A percentile compares a stretch with the other conserved stretches of the same genome.
Conservation (phyloP, 2,888 invertebrate species). For the Synergus itoensis region DNA sequence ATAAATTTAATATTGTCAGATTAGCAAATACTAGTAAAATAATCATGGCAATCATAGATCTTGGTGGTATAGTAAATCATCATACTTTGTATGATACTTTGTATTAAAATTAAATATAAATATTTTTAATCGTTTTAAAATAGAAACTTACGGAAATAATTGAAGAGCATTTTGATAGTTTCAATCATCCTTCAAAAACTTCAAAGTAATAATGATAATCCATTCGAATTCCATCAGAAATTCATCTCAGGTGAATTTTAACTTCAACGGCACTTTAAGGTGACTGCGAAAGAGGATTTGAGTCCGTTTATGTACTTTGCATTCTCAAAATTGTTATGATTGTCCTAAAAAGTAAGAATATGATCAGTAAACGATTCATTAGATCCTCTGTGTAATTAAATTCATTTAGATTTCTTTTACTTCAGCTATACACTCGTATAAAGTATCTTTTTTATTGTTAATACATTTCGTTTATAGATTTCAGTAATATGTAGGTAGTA, state of each 20-base stretch:
- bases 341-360: constrained; percentile 21
- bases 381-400: neutral
- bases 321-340: neutral
- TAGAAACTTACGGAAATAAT: neutral
- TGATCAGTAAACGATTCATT: neutral
- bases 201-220: neutral
- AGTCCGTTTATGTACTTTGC: neutral
- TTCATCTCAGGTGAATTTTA: neutral
- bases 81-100: neutral
- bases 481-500: no score
- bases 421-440: neutral
- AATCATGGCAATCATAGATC: constrained; percentile 39
- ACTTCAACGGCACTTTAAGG: neutral
- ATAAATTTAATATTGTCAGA: constrained; percentile 45
- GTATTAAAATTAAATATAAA: neutral
- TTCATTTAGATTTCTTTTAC: neutral
- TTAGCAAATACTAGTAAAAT: constrained; percentile 44
- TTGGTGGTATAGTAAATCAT: constrained; percentile 39
- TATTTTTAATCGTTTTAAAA: neutral
- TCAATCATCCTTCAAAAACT: neutral
- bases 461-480: no score
- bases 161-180: neutral
- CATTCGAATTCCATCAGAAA: neutral
- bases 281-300: neutral
- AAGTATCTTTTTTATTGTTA: neutral